These are phyloP conservation scores for Octonoba sinensis DNA, from an alignment of 2,888 invertebrate genomes.

Conservation along the genomic window DNA sequence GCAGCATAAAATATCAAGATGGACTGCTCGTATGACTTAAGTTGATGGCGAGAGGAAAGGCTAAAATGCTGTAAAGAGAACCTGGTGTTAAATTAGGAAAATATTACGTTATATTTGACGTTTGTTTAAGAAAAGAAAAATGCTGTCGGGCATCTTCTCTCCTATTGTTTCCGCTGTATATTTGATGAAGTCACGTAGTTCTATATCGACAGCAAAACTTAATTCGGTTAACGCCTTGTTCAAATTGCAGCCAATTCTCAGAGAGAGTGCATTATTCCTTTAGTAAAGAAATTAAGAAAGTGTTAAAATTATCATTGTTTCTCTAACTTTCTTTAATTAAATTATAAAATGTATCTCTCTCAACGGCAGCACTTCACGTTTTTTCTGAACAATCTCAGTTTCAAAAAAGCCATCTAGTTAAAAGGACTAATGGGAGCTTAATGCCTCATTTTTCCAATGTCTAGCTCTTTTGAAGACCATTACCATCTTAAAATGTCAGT, in stretches of 20 bases:
- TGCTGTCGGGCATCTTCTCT: not conserved
- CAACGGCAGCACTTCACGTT: not conserved
- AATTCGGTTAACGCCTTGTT: slow-evolving; percentile 5
- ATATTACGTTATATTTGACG: slow-evolving; percentile 19
- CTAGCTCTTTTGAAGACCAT: too few species aligned
- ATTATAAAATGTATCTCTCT: slow-evolving; percentile 13
- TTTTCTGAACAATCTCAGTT: too few species aligned
- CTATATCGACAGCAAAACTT: slow-evolving; percentile 6
- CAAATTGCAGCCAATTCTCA: slow-evolving; percentile 5
- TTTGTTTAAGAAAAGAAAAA: slow-evolving; percentile 14
- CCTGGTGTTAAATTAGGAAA: not conserved
- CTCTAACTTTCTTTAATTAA: slow-evolving; percentile 6
- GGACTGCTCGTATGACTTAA: too few species aligned
- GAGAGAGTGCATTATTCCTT: not conserved
- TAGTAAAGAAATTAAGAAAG: slow-evolving; percentile 17
- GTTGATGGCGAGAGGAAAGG: too few species aligned
- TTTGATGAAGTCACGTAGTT: slow-evolving; percentile 15
- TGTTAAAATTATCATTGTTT: slow-evolving; percentile 14
- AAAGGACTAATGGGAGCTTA: too few species aligned
- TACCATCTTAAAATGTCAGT: too few species aligned
- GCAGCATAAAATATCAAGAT: too few species aligned
- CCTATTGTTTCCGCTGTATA: not conserved
- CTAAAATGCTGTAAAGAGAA: too few species aligned
- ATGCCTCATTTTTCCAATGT: too few species aligned
- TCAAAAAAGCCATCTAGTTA: too few species aligned